These are phyloP conservation scores for Ormyrus rosae DNA, from an alignment of 2,888 invertebrate genomes.

Conservation along the genomic window DNA sequence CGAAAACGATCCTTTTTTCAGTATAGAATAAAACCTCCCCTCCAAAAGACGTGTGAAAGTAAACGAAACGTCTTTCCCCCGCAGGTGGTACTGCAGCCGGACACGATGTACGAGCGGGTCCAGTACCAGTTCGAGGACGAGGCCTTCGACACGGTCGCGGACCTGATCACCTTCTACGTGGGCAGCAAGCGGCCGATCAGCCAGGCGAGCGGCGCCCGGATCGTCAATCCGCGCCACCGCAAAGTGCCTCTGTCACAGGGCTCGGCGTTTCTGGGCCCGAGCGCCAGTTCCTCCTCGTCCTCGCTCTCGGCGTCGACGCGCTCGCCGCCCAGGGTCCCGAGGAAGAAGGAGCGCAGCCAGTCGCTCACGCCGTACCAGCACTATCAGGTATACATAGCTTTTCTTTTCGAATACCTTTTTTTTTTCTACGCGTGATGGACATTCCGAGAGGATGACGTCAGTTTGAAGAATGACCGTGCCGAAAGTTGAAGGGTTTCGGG, in stretches of 20 bases:
- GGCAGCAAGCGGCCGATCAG: conserved; percentile 94
- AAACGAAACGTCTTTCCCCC: not conserved
- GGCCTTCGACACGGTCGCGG: conserved; percentile 93
- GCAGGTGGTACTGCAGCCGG: conserved; percentile 89
- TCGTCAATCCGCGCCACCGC: conserved; percentile 90
- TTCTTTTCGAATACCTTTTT: too few relatives aligned
- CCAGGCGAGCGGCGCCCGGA: conserved; percentile 90
- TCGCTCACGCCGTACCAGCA: conserved; percentile 79
- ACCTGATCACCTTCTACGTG: conserved; percentile 94
- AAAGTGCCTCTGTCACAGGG: conserved; percentile 81
- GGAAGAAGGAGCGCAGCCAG: conserved; percentile 86
- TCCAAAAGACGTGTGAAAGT: not conserved
- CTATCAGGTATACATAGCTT: not conserved
- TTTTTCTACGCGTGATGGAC: too few relatives aligned
- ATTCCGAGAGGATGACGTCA: too few relatives aligned
- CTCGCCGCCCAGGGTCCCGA: conserved; percentile 74
- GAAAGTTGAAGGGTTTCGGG: too few relatives aligned
- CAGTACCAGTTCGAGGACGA: conserved; percentile 97
- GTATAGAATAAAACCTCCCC: too few relatives aligned
- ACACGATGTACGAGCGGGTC: conserved; percentile 93
- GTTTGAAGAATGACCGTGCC: too few relatives aligned
- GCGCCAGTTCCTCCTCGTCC: conserved; percentile 78
- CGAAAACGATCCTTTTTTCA: too few relatives aligned
- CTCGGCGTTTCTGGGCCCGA: conserved; percentile 65
- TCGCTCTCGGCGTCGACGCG: conserved; percentile 76